Evolutionary conservation across 2,888 invertebrate genomes (phyloP).

Genomic region (Clepsis dumicolana): DNA sequence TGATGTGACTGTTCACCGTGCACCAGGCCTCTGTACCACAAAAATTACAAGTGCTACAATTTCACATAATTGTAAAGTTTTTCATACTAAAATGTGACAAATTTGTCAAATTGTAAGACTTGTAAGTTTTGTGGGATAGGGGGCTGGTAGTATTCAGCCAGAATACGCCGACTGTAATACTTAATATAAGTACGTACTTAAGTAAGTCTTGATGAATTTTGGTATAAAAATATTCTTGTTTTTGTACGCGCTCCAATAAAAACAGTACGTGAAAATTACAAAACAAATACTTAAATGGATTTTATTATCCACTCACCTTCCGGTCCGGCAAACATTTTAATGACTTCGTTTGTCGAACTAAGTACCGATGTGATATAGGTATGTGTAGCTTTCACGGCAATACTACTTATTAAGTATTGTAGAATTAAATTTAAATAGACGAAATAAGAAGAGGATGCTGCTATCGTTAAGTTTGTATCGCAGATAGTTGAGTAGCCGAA

Average conservation of each 20-base stretch:
- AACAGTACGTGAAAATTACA: neutral
- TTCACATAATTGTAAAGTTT: too few species aligned
- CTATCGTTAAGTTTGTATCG: too few species aligned
- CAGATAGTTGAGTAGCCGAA: too few species aligned
- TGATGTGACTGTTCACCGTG: constrained; percentile 45
- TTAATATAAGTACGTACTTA: too few species aligned
- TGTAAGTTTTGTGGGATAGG: too few species aligned
- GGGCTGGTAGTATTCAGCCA: neutral
- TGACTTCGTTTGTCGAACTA: neutral
- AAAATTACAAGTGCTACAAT: too few species aligned
- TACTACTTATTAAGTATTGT: neutral
- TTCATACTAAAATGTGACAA: too few species aligned
- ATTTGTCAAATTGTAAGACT: too few species aligned
- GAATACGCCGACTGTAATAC: neutral
- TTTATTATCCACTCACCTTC: neutral
- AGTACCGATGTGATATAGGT: constrained; percentile 1
- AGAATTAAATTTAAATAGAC: neutral
- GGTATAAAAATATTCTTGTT: neutral
- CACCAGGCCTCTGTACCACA: too few species aligned
- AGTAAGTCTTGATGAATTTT: neutral
- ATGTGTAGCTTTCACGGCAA: neutral
- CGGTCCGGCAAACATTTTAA: neutral
- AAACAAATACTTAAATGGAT: neutral
- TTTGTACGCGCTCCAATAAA: constrained; percentile 2
- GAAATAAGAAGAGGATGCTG: neutral